Evolutionary conservation across 2,888 invertebrate genomes (phyloP), one percentile per base, ranked within the genome.

Genomic region (Ephialtes manifestator): DNA sequence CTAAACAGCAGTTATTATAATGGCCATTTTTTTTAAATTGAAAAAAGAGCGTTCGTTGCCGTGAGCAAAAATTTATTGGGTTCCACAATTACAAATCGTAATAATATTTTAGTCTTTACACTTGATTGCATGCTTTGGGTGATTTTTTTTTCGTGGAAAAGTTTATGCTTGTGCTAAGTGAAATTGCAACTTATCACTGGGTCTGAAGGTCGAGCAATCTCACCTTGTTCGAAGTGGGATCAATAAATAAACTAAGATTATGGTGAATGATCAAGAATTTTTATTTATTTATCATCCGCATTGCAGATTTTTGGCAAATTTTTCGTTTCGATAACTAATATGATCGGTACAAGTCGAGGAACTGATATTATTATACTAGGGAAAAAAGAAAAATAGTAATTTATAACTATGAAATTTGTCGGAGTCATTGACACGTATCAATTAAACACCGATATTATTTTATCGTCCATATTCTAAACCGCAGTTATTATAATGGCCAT

Each of bases 121-220:
- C 31, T 28, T 20, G 55, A 18, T n/a, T 58, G 43, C 55, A 15
- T 77, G 15, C 13, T 28, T 10, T 5, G 8, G 3, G 4, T 13
- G n/a, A 7, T 20, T 13, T 67, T 18, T 46, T n/a, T n/a, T n/a
- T n/a, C n/a, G n/a, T n/a, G n/a, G n/a, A 43, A 1, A 18, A 39
- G 13, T 68, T 58, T 74, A 68, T 43, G 18, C 18, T 53, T 35
- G 11, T 13, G 31, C 18, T 18, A 58, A 68, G 18, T 76, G 67
- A 77, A 77, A 77, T 77, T 67, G 67, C 46, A 43, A 5, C 53
- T 65, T 15, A 11, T 8, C n/a, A 11, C 28, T 24, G 28, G 55
- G 18, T 58, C 31, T 68, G 68, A 18, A 77, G 31, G 43, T 68
- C 48, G 60, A 13, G 13, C n/a, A 13, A 10, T 1, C 31, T 28